Percentiles rank a stretch among this genome's conserved stretches.
Evolutionary conservation across 2,113 vertebrate species (phyloP).

Genomic region (Isurus oxyrinchus): DNA sequence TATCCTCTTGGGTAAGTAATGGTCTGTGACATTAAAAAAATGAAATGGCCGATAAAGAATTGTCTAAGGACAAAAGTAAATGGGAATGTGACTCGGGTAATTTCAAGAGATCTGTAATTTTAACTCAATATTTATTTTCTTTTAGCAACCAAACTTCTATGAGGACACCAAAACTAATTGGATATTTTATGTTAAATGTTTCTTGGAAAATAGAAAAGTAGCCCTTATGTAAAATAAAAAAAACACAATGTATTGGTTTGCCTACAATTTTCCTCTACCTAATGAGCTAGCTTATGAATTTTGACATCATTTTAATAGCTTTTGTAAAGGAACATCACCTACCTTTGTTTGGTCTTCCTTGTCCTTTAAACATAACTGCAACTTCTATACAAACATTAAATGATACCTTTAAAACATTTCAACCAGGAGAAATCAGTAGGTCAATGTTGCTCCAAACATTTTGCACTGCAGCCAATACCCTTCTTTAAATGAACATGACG

Average conservation of each 20-base stretch:
- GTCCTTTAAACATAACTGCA: neutral
- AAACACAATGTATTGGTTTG: neutral
- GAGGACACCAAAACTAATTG: neutral
- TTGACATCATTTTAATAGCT: neutral
- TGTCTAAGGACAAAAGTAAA: neutral
- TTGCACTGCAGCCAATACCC: neutral
- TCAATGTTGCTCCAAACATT: neutral
- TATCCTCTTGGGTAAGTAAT: neutral
- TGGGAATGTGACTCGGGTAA: neutral
- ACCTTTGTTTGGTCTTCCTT: neutral
- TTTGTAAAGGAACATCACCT: neutral
- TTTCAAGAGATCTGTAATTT: neutral
- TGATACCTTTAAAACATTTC: neutral
- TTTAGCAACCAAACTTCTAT: neutral
- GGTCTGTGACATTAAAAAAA: neutral
- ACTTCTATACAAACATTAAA: neutral
- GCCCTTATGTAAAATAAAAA: neutral
- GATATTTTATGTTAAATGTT: neutral
- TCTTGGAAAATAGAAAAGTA: neutral
- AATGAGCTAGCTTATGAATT: neutral
- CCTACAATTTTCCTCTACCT: neutral
- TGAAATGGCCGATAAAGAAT: neutral
- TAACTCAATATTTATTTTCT: neutral
- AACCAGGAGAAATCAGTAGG: neutral
- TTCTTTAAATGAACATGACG: neutral